Conservation (phyloP, 2,888 invertebrate species). For the Heteropelma amictum region DNA sequence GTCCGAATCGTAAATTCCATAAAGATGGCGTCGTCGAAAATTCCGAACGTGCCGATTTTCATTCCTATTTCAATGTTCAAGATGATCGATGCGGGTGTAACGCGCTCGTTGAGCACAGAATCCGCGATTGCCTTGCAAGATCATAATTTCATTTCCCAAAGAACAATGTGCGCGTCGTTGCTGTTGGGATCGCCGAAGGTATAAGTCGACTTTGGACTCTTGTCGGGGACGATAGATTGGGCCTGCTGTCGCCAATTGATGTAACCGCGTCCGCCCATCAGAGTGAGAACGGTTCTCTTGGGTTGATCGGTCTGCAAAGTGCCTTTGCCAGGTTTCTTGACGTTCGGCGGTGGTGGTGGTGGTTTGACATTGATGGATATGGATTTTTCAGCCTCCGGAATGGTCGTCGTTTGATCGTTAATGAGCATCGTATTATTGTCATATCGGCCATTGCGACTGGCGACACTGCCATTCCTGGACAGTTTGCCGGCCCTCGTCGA, state of each 20-base stretch:
- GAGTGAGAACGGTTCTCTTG: slow-evolving; percentile 88
- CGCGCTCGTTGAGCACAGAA: background rate
- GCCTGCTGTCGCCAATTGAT: slow-evolving; percentile 89
- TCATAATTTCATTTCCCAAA: slow-evolving; percentile 93
- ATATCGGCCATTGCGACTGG: slow-evolving; percentile 82
- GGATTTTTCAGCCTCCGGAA: background rate
- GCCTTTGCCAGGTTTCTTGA: slow-evolving; percentile 70
- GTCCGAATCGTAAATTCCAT: background rate
- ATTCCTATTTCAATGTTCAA: background rate
- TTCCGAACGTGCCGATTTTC: background rate
- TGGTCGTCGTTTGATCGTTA: slow-evolving; percentile 49
- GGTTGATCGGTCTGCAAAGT: slow-evolving; percentile 78
- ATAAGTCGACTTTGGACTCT: slow-evolving; percentile 70
- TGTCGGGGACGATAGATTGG: slow-evolving; percentile 79
- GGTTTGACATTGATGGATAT: slow-evolving; percentile 35
- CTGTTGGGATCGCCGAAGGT: slow-evolving; percentile 84
- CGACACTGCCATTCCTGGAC: slow-evolving; percentile 87
- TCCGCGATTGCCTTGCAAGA: slow-evolving; percentile 55
- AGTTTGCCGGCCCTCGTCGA: slow-evolving; percentile 83
- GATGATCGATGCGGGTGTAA: background rate
- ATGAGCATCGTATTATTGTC: slow-evolving; percentile 61
- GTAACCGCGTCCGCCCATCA: slow-evolving; percentile 94
- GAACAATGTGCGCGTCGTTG: slow-evolving; percentile 92
- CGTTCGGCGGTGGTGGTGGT: no score
- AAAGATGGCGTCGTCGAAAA: background rate